These are phyloP conservation scores for Mus musculus DNA, from an alignment of 2,113 vertebrate genomes.

Conservation along the genomic window DNA sequence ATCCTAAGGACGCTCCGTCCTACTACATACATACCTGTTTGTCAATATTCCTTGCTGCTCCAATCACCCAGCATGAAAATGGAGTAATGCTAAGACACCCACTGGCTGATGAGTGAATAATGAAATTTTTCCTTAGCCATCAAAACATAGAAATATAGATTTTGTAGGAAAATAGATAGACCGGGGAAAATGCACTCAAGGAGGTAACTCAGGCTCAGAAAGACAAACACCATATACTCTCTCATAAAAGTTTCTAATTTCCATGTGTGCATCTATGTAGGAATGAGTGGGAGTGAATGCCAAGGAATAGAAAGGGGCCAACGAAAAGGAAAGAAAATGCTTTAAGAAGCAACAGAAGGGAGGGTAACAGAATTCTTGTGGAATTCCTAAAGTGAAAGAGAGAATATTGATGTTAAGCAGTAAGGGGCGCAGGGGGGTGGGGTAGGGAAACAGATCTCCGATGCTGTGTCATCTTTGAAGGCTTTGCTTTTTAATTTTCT, in stretches of 20 bases:
- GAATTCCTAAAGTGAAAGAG: not conserved
- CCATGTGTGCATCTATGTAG: not conserved
- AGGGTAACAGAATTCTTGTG: too few species aligned
- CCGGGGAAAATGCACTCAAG: not conserved
- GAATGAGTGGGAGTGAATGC: not conserved
- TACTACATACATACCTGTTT: not conserved
- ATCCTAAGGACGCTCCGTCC: not conserved
- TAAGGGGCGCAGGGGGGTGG: not conserved
- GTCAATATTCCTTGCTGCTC: not conserved
- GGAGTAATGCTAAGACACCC: not conserved
- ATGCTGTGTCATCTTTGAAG: not conserved
- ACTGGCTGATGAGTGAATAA: not conserved
- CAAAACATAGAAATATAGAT: not conserved
- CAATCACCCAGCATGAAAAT: not conserved
- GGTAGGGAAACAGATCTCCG: not conserved
- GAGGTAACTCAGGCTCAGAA: not conserved
- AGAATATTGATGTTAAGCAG: not conserved
- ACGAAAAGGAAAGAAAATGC: not conserved
- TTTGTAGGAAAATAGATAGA: not conserved
- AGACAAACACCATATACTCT: not conserved
- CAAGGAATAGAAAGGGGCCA: not conserved
- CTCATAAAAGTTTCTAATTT: not conserved
- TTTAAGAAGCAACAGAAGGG: too few species aligned
- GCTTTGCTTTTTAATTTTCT: not conserved
- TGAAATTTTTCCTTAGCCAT: not conserved